phyloP scores from a whole-genome alignment of 2,113 vertebrate genomes.

The Pterocles orientalis region DNA sequence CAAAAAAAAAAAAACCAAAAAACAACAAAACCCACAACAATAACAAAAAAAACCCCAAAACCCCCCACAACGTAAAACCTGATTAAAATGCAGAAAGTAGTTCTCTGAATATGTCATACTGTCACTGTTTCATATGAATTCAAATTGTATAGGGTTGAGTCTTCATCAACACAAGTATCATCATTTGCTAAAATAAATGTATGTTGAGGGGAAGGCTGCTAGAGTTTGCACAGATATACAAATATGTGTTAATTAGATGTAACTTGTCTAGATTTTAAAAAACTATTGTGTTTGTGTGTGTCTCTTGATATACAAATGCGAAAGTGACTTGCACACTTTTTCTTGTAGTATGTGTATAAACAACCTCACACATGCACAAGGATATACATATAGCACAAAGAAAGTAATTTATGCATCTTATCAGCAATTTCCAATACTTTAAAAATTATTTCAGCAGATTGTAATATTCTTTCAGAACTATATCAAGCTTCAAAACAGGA shows the following conservation, averaged over 20 bases:
- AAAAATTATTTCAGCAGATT: constrained; percentile 21
- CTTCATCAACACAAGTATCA: neutral
- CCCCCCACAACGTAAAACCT: neutral
- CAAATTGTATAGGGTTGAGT: neutral
- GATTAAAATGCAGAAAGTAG: constrained; percentile 44
- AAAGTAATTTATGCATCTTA: neutral
- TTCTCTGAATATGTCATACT: neutral
- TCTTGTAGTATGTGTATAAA: neutral
- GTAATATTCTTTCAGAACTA: constrained; percentile 21
- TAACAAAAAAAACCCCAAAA: no score
- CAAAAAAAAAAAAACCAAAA: no score
- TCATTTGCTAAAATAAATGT: neutral
- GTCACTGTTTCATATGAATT: constrained; percentile 4
- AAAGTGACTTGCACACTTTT: neutral
- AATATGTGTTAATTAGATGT: neutral
- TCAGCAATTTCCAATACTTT: constrained; percentile 6
- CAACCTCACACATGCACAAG: neutral
- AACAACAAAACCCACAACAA: no score
- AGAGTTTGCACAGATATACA: neutral
- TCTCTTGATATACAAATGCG: neutral
- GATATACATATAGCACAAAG: neutral
- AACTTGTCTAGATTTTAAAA: neutral
- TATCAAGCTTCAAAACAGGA: constrained; percentile 25
- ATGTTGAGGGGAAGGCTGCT: neutral
- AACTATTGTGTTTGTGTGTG: neutral